A percentile compares a stretch with the other conserved stretches of the same genome.
Evolutionary conservation across 2,113 vertebrate genomes (phyloP).

Genomic region (Epinephelus cyanopodus): DNA sequence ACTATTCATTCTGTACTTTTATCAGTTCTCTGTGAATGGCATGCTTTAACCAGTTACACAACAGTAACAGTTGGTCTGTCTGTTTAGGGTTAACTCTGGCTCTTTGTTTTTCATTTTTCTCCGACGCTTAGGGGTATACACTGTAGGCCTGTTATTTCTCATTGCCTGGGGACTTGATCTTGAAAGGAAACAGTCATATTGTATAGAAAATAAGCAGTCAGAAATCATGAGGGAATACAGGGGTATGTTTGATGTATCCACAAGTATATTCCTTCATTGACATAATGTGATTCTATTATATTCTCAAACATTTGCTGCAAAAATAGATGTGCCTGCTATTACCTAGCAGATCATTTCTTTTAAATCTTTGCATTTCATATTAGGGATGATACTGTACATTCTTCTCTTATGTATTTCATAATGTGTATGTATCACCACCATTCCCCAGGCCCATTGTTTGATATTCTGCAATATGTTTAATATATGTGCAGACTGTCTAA

Average conservation of each 20-base stretch:
- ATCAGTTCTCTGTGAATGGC: constrained; percentile 62
- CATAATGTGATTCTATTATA: constrained; percentile 8
- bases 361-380: constrained; percentile 21
- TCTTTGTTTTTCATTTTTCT: constrained; percentile 59
- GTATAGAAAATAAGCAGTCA: constrained; percentile 41
- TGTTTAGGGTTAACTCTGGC: constrained; percentile 64
- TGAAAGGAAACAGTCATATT: constrained; percentile 59
- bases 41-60: constrained; percentile 71
- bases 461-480: constrained; percentile 51
- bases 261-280: constrained; percentile 44
- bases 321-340: constrained; percentile 8
- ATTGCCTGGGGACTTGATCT: constrained; percentile 64
- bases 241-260: constrained; percentile 62
- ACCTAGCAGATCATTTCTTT: not conserved
- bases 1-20: constrained; percentile 65
- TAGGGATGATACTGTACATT: not conserved
- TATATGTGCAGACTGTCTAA: constrained; percentile 35
- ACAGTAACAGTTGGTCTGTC: constrained; percentile 67
- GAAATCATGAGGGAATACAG: constrained; percentile 40
- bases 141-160: constrained; percentile 58
- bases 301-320: constrained; percentile 30
- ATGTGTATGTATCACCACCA: constrained; percentile 5
- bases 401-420: constrained; percentile 10
- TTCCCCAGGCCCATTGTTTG: constrained; percentile 28
- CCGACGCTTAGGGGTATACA: constrained; percentile 55